A percentile compares a stretch with the other conserved stretches of the same genome.
Evolutionary conservation across 2,113 vertebrate species (phyloP).

Genomic region (Laticauda colubrina): DNA sequence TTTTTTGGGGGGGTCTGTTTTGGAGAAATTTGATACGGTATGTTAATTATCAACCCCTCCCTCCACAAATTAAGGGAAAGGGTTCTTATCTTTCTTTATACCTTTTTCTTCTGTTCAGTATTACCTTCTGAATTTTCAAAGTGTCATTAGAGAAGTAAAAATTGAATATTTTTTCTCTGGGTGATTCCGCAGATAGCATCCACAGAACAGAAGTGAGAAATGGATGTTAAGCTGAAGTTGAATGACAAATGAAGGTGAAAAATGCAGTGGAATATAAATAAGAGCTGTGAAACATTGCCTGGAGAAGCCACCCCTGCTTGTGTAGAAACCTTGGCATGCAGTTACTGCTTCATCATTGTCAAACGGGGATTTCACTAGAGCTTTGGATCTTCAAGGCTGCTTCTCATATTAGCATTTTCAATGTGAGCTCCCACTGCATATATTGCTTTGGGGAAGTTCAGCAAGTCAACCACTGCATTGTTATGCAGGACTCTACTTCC

Average conservation of each 20-base stretch:
- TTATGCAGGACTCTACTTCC: background rate
- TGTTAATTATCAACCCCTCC: background rate
- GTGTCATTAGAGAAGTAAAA: background rate
- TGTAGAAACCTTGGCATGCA: background rate
- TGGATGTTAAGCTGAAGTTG: background rate
- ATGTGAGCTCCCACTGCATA: background rate
- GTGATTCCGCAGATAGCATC: background rate
- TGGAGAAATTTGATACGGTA: background rate
- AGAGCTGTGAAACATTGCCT: background rate
- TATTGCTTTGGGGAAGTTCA: background rate
- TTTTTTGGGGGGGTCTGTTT: background rate
- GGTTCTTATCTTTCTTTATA: background rate
- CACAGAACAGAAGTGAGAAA: background rate
- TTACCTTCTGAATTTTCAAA: background rate
- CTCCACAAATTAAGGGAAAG: background rate
- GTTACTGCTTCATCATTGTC: background rate
- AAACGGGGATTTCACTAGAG: background rate
- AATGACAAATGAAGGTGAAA: background rate
- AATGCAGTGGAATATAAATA: background rate
- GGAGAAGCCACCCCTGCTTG: background rate
- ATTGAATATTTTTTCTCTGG: background rate
- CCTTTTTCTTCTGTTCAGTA: rapidly evolving
- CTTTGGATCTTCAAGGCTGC: background rate
- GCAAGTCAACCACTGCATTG: background rate
- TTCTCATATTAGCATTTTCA: background rate